A percentile compares a stretch with the other conserved stretches of the same genome.
Conservation (phyloP, 92 coral and sea anemone genomes). For the Pocillopora meandrina region DNA sequence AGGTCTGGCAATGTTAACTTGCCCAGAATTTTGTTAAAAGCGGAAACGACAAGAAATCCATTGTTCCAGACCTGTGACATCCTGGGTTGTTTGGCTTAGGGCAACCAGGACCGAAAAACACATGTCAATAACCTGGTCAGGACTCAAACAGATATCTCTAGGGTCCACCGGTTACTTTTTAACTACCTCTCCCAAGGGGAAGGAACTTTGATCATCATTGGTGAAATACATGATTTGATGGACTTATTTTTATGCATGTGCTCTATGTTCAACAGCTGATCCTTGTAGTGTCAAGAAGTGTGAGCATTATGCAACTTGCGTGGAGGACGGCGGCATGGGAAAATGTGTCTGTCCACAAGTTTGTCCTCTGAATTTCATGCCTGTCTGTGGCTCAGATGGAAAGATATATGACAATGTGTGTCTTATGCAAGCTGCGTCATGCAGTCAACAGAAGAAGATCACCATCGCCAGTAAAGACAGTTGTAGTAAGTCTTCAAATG, state of each 20-base stretch:
- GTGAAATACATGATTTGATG: no score
- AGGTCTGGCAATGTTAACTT: no score
- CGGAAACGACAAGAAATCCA: no score
- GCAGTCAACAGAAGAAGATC: constrained; percentile 61
- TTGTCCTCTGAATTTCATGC: constrained; percentile 52
- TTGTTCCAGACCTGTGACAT: no score
- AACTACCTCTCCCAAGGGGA: no score
- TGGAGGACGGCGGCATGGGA: constrained; percentile 53
- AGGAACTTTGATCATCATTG: no score
- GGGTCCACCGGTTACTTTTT: no score
- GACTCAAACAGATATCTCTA: no score
- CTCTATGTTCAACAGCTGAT: constrained; percentile 22
- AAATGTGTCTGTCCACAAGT: constrained; percentile 72
- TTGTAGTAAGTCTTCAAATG: constrained; percentile 29
- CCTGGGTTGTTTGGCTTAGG: no score
- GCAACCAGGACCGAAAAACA: no score
- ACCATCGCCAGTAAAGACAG: constrained; percentile 45
- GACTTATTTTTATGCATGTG: not conserved
- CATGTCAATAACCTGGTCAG: no score
- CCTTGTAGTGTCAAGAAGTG: constrained; percentile 72
- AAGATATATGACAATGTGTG: constrained; percentile 78
- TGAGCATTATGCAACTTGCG: constrained; percentile 55
- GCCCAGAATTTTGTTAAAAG: no score
- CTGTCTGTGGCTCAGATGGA: constrained; percentile 92
- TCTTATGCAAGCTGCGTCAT: constrained; percentile 55